Percentiles rank a stretch among this genome's conserved stretches.
Evolutionary conservation across 2,113 vertebrate genomes (phyloP).

Genomic region (Grallaria varia): DNA sequence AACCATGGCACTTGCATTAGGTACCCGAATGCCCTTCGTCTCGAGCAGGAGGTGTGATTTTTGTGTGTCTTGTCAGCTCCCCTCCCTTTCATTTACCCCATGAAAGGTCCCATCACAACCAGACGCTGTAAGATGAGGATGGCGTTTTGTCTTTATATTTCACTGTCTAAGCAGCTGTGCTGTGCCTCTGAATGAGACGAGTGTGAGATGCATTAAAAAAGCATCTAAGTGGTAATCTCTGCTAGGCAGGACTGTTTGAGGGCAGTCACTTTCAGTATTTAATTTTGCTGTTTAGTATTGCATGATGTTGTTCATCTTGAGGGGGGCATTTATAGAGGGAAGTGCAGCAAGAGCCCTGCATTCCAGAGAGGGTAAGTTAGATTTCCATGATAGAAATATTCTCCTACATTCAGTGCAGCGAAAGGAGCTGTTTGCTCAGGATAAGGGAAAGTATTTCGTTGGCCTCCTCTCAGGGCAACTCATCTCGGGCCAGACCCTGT

Average conservation of each 20-base stretch:
- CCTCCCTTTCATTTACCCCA: background rate
- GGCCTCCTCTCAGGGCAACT: background rate
- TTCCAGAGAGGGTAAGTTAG: background rate
- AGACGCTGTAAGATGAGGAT: background rate
- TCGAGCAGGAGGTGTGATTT: background rate
- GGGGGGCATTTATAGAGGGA: background rate
- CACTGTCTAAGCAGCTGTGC: background rate
- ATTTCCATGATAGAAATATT: background rate
- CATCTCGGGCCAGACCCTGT: background rate
- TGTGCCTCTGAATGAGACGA: background rate
- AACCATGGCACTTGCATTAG: background rate
- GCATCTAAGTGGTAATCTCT: background rate
- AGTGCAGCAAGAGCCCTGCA: background rate
- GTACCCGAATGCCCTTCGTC: background rate
- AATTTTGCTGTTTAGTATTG: background rate
- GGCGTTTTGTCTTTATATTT: background rate
- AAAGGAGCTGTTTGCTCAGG: background rate
- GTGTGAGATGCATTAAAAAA: background rate
- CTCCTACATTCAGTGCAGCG: background rate
- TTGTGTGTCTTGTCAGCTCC: background rate
- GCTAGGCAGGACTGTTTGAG: background rate
- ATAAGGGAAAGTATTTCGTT: background rate
- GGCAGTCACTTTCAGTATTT: background rate
- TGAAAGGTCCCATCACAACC: background rate
- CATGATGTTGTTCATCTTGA: background rate